These are phyloP conservation scores for Protaetia brevitarsis DNA, from an alignment of 1,140 invertebrate genomes.

Conservation along the genomic window DNA sequence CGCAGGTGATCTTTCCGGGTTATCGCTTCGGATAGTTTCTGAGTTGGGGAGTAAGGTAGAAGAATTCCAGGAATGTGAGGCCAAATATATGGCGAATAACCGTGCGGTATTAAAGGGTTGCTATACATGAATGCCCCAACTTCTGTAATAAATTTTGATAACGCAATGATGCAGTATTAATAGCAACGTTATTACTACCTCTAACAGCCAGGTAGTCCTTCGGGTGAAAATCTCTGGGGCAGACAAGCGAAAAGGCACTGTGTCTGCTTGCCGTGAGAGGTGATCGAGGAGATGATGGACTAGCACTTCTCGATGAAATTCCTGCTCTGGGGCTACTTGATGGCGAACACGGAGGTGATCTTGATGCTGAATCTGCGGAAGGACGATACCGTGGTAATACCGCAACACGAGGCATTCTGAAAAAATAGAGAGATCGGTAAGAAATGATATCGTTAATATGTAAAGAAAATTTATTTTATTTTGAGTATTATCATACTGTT, in stretches of 20 bases:
- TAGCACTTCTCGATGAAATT: conserved; percentile 42
- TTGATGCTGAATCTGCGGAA: conserved; percentile 32
- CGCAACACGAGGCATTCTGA: conserved; percentile 45
- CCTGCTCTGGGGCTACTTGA: conserved; percentile 39
- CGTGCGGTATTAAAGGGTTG: conserved; percentile 44
- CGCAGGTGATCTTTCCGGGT: conserved; percentile 45
- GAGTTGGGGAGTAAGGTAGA: conserved; percentile 45
- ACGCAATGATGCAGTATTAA: not conserved
- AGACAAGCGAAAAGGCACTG: conserved; percentile 48
- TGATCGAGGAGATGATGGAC: conserved; percentile 44
- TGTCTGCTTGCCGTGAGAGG: conserved; percentile 36
- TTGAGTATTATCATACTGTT: too few relatives aligned
- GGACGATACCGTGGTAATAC: conserved; percentile 35
- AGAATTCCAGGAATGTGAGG: conserved; percentile 47
- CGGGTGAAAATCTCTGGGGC: conserved; percentile 44
- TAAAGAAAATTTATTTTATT: too few relatives aligned
- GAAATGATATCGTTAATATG: too few relatives aligned
- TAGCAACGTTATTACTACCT: conserved; percentile 33
- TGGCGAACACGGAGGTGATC: conserved; percentile 38
- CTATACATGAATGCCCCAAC: conserved; percentile 49
- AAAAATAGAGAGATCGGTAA: conserved; percentile 23
- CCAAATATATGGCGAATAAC: conserved; percentile 50
- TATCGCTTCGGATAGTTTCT: conserved; percentile 41
- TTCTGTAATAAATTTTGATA: conserved; percentile 35
- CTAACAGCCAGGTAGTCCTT: conserved; percentile 42